A percentile compares a stretch with the other conserved stretches of the same genome.
Evolutionary conservation across 2,797 vertebrate species (phyloP).

Genomic region (Paedocypris micromegethes): DNA sequence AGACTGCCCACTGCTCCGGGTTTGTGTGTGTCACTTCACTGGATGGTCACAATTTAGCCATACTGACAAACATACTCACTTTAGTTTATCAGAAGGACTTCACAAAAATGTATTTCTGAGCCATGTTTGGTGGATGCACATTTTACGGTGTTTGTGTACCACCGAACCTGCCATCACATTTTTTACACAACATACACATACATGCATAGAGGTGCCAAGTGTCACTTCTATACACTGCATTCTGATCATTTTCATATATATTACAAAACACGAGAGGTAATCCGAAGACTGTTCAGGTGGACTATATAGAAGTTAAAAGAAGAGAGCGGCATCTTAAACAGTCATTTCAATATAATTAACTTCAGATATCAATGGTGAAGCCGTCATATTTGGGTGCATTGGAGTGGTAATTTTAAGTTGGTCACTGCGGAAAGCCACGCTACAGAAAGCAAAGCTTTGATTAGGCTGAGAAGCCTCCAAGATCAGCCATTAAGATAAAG

Average conservation of each 20-base stretch:
- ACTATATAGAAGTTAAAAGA: conserved; percentile 46
- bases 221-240: not conserved
- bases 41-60: too few species aligned
- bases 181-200: too few species aligned
- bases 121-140: too few species aligned
- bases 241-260: conserved; percentile 6
- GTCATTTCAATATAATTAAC: conserved; percentile 69
- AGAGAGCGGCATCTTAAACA: conserved; percentile 54
- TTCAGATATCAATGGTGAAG: conserved; percentile 69
- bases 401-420: conserved; percentile 69
- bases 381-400: conserved; percentile 69
- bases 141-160: too few species aligned
- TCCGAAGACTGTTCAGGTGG: conserved; percentile 49
- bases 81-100: too few species aligned
- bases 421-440: conserved; percentile 71
- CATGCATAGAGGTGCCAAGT: too few species aligned
- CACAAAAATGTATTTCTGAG: too few species aligned
- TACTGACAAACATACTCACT: too few species aligned
- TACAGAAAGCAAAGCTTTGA: conserved; percentile 73
- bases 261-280: conserved; percentile 28
- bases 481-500: conserved; percentile 81
- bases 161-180: too few species aligned
- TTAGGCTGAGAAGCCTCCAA: conserved; percentile 64
- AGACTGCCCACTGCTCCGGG: too few species aligned
- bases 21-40: too few species aligned